These are phyloP conservation scores for Diorhabda sublineata DNA, from an alignment of 1,140 invertebrate species.

Conservation along the genomic window DNA sequence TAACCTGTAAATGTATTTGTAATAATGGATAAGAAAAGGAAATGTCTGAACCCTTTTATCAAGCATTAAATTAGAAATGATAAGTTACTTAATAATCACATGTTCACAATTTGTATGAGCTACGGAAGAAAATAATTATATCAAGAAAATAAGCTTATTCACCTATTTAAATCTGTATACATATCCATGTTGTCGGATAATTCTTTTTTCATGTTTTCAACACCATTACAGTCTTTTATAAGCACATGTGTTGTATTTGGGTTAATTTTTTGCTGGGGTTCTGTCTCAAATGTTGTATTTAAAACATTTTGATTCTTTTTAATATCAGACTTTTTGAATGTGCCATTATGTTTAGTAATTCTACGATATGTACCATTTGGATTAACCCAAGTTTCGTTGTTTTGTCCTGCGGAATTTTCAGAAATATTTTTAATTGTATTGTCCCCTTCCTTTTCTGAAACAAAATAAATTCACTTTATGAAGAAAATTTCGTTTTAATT, in stretches of 20 bases:
- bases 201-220: slow-evolving; percentile 28
- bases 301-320: slow-evolving; percentile 22
- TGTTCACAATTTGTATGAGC: no score
- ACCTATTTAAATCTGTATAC: slow-evolving; percentile 27
- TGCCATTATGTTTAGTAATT: slow-evolving; percentile 22
- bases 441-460: neutral
- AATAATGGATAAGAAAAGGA: no score
- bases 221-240: slow-evolving; percentile 18
- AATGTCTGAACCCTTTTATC: no score
- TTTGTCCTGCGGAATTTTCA: neutral
- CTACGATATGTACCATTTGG: slow-evolving; percentile 30
- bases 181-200: slow-evolving; percentile 16
- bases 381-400: slow-evolving; percentile 15
- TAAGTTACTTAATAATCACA: no score
- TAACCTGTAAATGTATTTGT: no score
- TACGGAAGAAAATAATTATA: no score
- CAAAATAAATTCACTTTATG: neutral
- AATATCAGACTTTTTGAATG: slow-evolving; percentile 29
- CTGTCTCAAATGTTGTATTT: slow-evolving; percentile 24
- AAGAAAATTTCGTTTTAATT: no score
- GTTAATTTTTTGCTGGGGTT: slow-evolving; percentile 5
- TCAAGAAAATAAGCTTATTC: neutral
- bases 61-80: no score
- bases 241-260: slow-evolving; percentile 21
- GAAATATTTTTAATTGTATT: neutral